Evolutionary conservation across 2,888 invertebrate genomes (phyloP).

Genomic region (Drosophila falleni): DNA sequence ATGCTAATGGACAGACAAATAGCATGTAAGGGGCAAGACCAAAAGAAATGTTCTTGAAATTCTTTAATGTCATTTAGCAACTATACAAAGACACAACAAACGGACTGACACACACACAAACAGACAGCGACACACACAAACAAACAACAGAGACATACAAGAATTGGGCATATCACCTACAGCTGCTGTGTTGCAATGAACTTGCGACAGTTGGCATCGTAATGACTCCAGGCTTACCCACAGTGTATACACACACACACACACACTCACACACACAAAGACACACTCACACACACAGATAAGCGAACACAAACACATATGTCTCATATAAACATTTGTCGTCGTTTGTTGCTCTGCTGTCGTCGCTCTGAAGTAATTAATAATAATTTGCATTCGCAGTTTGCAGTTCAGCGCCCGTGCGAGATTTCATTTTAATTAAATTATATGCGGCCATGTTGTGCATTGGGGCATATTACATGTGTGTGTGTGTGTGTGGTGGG

Average conservation of each 20-base stretch:
- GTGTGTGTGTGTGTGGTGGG: conserved; percentile 12
- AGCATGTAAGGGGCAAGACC: neutral
- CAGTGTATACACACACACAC: conserved; percentile 15
- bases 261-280: conserved; percentile 13
- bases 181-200: conserved; percentile 53
- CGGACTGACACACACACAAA: conserved; percentile 8
- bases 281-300: conserved; percentile 8
- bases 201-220: conserved; percentile 57
- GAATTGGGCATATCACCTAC: conserved; percentile 42
- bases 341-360: conserved; percentile 61
- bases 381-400: conserved; percentile 80
- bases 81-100: conserved; percentile 18
- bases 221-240: conserved; percentile 37
- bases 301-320: conserved; percentile 36
- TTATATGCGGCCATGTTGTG: conserved; percentile 65
- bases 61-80: conserved; percentile 49
- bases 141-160: conserved; percentile 11
- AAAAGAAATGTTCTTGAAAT: conserved; percentile 32
- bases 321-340: conserved; percentile 64
- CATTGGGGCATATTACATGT: conserved; percentile 19
- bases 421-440: conserved; percentile 81
- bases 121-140: neutral
- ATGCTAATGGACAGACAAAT: conserved; percentile 38
- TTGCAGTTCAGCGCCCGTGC: conserved; percentile 79
- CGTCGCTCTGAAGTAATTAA: conserved; percentile 71